These are phyloP conservation scores for Aphis craccivora DNA, from an alignment of 1,140 invertebrate species.

Conservation along the genomic window DNA sequence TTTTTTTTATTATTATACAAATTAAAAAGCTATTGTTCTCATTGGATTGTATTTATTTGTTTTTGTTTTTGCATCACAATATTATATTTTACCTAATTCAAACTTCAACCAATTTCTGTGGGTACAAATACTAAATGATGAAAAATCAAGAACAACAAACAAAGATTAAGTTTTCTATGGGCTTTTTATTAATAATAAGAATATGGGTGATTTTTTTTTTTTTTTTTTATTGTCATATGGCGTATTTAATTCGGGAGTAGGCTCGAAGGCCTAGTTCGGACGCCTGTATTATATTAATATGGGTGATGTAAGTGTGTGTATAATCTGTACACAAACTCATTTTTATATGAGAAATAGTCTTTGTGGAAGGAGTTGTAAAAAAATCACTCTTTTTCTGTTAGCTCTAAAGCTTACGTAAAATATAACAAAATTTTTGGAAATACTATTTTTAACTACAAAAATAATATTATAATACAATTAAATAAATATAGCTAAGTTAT, in stretches of 20 bases:
- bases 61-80: too few relatives aligned
- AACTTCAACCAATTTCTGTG: too few relatives aligned
- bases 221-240: too few relatives aligned
- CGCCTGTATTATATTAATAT: too few relatives aligned
- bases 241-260: too few relatives aligned
- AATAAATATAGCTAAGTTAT: neutral
- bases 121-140: too few relatives aligned
- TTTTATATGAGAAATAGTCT: too few relatives aligned
- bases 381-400: neutral
- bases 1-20: too few relatives aligned
- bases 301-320: neutral
- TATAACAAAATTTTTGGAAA: neutral
- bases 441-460: neutral
- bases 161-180: neutral
- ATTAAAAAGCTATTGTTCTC: too few relatives aligned
- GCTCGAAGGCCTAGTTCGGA: too few relatives aligned
- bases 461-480: neutral
- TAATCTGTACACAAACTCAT: neutral
- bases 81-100: too few relatives aligned
- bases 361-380: neutral
- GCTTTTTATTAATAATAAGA: neutral
- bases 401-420: fast-evolving
- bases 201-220: neutral
- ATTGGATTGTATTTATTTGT: too few relatives aligned
- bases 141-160: neutral